These are phyloP conservation scores for Thaleichthys pacificus DNA, from an alignment of 2,797 vertebrate genomes.

Conservation along the genomic window DNA sequence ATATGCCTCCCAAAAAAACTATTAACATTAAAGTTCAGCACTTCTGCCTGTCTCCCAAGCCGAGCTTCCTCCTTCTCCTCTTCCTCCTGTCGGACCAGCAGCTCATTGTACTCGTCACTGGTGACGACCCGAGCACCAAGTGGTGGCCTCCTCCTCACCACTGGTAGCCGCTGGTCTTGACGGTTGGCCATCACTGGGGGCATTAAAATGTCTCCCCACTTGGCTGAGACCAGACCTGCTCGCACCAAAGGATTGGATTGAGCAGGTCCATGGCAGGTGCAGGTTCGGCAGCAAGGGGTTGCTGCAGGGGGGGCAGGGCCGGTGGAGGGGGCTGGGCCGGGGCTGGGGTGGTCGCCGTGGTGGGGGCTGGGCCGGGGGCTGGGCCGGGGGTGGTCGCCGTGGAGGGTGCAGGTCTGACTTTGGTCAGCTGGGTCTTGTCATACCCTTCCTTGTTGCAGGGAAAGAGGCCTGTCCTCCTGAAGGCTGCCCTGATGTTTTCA, in stretches of 20 bases:
- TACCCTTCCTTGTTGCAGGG: neutral
- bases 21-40: too few relatives aligned
- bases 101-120: neutral
- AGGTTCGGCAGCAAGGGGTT: too few relatives aligned
- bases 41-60: neutral
- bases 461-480: neutral
- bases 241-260: too few relatives aligned
- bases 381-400: too few relatives aligned
- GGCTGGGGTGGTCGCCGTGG: too few relatives aligned
- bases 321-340: too few relatives aligned
- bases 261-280: too few relatives aligned
- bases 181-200: neutral
- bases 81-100: neutral
- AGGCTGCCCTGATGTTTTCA: neutral
- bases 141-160: neutral
- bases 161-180: neutral
- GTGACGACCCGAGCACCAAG: neutral
- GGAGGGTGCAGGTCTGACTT: too few relatives aligned
- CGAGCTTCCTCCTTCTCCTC: neutral
- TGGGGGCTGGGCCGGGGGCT: too few relatives aligned
- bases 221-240: too few relatives aligned
- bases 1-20: neutral
- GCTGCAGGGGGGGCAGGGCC: too few relatives aligned
- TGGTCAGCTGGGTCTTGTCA: neutral
- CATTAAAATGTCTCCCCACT: too few relatives aligned